phyloP scores from a whole-genome alignment of 30 jellyfish, hydroid and myxozoan species.

The Cassiopea andromeda region DNA sequence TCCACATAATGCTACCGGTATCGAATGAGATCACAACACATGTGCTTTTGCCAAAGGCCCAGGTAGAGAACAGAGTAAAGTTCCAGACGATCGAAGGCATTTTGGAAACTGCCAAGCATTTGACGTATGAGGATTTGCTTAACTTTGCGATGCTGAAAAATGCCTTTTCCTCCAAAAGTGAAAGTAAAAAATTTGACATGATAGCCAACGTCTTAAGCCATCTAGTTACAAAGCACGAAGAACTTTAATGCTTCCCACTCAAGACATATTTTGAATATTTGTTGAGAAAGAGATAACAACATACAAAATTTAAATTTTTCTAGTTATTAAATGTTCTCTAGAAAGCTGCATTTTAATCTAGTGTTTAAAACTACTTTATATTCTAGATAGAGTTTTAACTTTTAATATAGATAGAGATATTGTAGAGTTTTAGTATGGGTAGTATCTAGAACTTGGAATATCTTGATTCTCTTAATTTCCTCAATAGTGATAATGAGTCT shows the following conservation, averaged over 20 bases:
- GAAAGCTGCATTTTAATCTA: too few relatives aligned
- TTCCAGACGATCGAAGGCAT: not conserved
- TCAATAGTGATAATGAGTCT: too few relatives aligned
- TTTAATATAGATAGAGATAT: too few relatives aligned
- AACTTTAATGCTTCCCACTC: not conserved
- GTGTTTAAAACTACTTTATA: too few relatives aligned
- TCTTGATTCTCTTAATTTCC: too few relatives aligned
- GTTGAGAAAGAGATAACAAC: too few relatives aligned
- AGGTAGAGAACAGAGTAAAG: not conserved
- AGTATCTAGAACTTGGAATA: too few relatives aligned
- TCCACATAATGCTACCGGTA: conserved; percentile 26
- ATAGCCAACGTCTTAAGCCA: not conserved
- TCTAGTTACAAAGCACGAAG: not conserved
- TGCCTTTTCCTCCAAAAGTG: not conserved
- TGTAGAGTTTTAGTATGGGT: too few relatives aligned
- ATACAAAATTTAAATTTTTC: too few relatives aligned
- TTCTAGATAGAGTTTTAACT: too few relatives aligned
- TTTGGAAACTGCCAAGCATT: conserved; percentile 8
- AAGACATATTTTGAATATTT: too few relatives aligned
- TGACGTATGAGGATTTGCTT: conserved; percentile 17
- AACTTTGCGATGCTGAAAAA: conserved; percentile 22
- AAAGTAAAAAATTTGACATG: not conserved
- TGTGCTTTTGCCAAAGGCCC: conserved; percentile 16
- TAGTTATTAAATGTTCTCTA: too few relatives aligned
- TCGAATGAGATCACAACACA: conserved; percentile 8